Evolutionary conservation across 2,888 invertebrate species (phyloP).

Genomic region (Eurois occulta): DNA sequence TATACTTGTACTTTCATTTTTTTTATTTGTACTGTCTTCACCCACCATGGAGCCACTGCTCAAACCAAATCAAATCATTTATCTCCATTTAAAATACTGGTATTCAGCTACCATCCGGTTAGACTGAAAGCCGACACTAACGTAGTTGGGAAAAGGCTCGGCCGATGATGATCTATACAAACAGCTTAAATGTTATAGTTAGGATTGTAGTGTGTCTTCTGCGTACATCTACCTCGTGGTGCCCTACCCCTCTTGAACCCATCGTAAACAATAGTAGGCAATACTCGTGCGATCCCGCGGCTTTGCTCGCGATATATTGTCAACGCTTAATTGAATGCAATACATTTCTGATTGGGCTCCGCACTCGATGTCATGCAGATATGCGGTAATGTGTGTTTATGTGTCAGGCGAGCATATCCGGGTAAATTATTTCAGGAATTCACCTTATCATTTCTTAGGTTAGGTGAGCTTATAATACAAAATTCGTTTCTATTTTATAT

Average conservation of each 20-base stretch:
- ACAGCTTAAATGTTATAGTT: neutral
- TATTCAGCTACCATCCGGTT: neutral
- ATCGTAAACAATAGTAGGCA: slow-evolving; percentile 43
- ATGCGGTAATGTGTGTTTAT: slow-evolving; percentile 14
- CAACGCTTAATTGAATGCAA: slow-evolving; percentile 54
- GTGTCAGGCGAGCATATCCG: neutral
- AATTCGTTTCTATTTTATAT: neutral
- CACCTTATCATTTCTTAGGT: neutral
- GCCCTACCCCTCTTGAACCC: neutral
- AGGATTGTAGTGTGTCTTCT: slow-evolving; percentile 18
- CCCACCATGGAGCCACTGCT: no score
- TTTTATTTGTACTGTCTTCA: no score
- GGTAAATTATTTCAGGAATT: neutral
- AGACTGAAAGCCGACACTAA: neutral
- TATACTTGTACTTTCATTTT: no score
- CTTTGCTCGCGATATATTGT: slow-evolving; percentile 35
- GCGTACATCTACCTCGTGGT: neutral
- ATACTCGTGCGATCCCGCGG: slow-evolving; percentile 28
- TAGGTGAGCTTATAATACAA: neutral
- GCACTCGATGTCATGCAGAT: slow-evolving; percentile 22
- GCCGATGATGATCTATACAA: neutral
- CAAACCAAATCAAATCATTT: no score
- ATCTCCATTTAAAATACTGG: neutral
- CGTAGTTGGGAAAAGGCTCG: neutral
- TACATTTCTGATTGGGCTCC: slow-evolving; percentile 33